A percentile compares a stretch with the other conserved stretches of the same genome.
phyloP scores from a whole-genome alignment of 2,113 vertebrate genomes.

The Noturus placidus region DNA sequence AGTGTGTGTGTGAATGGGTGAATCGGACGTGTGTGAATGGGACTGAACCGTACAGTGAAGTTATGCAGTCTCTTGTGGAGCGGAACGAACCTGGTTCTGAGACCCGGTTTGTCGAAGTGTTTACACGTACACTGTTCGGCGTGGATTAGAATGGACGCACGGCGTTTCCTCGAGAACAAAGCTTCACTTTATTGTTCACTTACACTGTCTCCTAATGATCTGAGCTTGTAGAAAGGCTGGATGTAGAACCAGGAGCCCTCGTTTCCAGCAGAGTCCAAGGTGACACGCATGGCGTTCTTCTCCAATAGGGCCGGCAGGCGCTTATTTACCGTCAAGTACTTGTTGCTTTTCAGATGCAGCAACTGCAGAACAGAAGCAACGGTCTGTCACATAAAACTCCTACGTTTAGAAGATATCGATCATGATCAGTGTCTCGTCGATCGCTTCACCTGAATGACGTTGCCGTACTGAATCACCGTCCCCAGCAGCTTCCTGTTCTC shows the following conservation, averaged over 20 bases:
- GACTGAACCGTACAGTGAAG: no score
- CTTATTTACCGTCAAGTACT: conserved; percentile 98
- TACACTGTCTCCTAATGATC: conserved; percentile 97
- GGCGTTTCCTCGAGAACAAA: not conserved
- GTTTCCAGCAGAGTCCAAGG: conserved; percentile 93
- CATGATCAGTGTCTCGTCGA: not conserved
- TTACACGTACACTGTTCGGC: no score
- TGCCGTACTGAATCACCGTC: conserved; percentile 93
- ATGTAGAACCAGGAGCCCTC: conserved; percentile 99
- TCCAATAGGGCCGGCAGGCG: conserved; percentile 92
- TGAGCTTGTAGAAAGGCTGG: conserved; percentile 97
- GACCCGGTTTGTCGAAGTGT: no score
- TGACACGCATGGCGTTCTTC: conserved; percentile 99
- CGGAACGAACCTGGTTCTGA: no score
- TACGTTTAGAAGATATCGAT: not conserved
- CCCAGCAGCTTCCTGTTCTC: conserved; percentile 96
- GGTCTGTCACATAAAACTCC: not conserved
- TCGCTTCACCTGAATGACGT: conserved; percentile 89
- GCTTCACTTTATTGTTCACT: conserved; percentile 60
- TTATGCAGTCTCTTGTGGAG: no score
- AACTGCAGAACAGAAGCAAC: conserved; percentile 73
- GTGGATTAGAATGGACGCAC: not conserved
- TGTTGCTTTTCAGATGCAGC: conserved; percentile 98
- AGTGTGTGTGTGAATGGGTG: no score
- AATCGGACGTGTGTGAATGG: no score